Percentiles rank a stretch among this genome's conserved stretches.
Evolutionary conservation across 2,888 invertebrate genomes (phyloP).

Genomic region (Spisula solida): DNA sequence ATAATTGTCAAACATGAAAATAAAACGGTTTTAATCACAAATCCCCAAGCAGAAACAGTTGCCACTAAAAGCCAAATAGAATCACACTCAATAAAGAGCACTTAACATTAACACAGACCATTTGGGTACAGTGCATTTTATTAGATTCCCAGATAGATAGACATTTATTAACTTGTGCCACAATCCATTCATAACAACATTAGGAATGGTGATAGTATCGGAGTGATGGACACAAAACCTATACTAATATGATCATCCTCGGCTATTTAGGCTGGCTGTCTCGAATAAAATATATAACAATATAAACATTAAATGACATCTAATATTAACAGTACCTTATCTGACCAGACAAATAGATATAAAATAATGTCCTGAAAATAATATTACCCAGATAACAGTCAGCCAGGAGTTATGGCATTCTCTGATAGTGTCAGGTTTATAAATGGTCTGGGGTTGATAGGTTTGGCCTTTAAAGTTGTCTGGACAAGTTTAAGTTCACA

Average conservation of each 20-base stretch:
- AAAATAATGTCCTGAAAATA: not conserved
- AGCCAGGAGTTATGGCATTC: not conserved
- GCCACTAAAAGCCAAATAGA: not conserved
- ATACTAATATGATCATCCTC: not conserved
- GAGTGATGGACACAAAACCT: not conserved
- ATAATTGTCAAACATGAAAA: too few relatives aligned
- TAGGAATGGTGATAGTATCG: not conserved
- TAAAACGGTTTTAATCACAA: not conserved
- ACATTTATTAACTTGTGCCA: not conserved
- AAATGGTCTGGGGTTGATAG: not conserved
- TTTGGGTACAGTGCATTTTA: not conserved
- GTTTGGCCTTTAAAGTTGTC: not conserved
- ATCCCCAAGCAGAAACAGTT: not conserved
- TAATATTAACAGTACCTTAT: constrained; percentile 19
- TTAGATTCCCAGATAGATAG: not conserved
- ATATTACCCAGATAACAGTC: not conserved
- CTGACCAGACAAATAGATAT: not conserved
- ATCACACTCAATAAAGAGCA: not conserved
- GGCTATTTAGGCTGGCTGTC: not conserved
- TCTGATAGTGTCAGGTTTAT: not conserved
- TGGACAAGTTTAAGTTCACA: not conserved
- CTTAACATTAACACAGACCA: not conserved
- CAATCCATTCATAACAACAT: constrained; percentile 8
- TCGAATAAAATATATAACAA: not conserved
- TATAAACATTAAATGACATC: constrained; percentile 22